phyloP scores from a whole-genome alignment of 2,113 vertebrate genomes.

The Arenaria interpres region DNA sequence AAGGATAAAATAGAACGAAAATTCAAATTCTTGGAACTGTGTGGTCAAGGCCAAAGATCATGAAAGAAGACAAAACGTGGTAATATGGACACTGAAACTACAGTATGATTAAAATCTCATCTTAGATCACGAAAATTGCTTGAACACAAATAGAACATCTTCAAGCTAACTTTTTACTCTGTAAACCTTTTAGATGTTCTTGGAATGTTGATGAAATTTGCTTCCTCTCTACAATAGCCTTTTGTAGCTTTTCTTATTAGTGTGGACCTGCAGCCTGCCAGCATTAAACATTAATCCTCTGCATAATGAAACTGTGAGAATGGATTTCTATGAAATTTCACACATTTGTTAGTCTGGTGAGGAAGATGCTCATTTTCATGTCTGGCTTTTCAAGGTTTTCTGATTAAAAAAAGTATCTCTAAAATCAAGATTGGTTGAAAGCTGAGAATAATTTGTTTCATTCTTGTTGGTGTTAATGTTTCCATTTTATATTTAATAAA shows the following conservation, averaged over 20 bases:
- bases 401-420: not conserved
- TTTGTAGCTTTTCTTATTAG: conserved; percentile 67
- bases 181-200: conserved; percentile 51
- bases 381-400: conserved; percentile 29
- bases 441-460: not conserved
- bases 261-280: conserved; percentile 31
- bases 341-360: conserved; percentile 57
- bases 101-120: conserved; percentile 17
- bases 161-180: conserved; percentile 28
- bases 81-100: not conserved
- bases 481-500: not conserved
- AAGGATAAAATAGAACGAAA: not conserved
- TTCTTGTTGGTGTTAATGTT: not conserved
- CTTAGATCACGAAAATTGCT: conserved; percentile 16
- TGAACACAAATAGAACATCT: conserved; percentile 49
- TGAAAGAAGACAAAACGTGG: not conserved
- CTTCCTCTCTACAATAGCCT: conserved; percentile 42
- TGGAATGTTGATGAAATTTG: conserved; percentile 65
- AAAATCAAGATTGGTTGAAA: not conserved
- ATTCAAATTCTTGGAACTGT: not conserved
- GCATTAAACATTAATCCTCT: conserved; percentile 69
- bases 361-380: conserved; percentile 61
- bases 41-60: conserved; percentile 5
- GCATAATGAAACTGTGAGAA: conserved; percentile 66
- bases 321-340: conserved; percentile 66